Evolutionary conservation across 2,113 vertebrate species (phyloP).

Genomic region (Rhodinocichla rosea): DNA sequence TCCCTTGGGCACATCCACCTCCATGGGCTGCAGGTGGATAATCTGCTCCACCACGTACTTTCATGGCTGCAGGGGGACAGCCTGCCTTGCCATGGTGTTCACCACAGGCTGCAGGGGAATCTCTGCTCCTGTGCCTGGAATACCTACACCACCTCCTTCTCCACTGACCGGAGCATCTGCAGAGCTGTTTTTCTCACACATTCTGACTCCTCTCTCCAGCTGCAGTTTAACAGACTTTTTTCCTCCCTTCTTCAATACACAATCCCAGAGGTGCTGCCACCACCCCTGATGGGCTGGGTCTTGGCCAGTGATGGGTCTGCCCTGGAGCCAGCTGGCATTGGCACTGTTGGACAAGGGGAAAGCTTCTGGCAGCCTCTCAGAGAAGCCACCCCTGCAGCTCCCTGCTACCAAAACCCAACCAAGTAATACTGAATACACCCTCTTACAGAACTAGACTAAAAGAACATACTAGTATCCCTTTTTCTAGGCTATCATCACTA

Average conservation of each 20-base stretch:
- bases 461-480: background rate
- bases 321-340: background rate
- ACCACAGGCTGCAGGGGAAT: background rate
- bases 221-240: background rate
- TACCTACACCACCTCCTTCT: background rate
- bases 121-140: background rate
- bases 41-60: background rate
- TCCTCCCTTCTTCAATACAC: background rate
- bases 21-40: background rate
- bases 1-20: background rate
- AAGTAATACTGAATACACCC: background rate
- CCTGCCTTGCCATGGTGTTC: background rate
- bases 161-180: background rate
- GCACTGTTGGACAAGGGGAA: background rate
- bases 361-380: background rate
- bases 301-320: background rate
- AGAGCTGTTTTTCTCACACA: background rate
- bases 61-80: background rate
- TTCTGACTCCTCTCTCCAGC: background rate
- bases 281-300: too few species aligned
- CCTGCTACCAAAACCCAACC: background rate
- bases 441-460: background rate
- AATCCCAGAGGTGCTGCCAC: background rate
- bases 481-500: background rate
- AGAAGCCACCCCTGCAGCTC: background rate